A percentile compares a stretch with the other conserved stretches of the same genome.
Conservation (phyloP, 2,113 vertebrate genomes). For the Scalopus aquaticus region DNA sequence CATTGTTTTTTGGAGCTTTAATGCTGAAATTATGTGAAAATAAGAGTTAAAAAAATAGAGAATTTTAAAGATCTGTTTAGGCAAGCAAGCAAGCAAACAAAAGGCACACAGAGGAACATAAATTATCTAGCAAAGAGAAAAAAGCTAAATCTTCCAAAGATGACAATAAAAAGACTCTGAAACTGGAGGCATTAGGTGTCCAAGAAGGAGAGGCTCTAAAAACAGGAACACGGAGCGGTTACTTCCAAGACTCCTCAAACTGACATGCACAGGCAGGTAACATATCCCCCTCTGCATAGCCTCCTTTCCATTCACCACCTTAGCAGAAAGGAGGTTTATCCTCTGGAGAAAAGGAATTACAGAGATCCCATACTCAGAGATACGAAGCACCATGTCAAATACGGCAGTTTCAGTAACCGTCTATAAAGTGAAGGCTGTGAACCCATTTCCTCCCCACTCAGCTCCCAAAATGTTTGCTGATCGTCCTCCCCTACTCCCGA, state of each 20-base stretch:
- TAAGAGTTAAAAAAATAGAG: background rate
- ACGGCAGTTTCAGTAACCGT: background rate
- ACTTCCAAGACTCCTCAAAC: background rate
- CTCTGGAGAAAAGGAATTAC: background rate
- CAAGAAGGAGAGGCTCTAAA: background rate
- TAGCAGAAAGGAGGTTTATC: background rate
- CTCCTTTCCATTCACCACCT: background rate
- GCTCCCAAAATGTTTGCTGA: background rate
- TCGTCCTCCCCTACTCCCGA: background rate
- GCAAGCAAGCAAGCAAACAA: background rate
- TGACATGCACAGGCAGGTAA: background rate
- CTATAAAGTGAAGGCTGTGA: background rate
- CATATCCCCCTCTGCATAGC: background rate
- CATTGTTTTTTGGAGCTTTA: background rate
- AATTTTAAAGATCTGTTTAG: background rate
- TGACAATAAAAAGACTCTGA: background rate
- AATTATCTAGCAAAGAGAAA: background rate
- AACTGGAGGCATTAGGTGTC: background rate
- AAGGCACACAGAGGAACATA: background rate
- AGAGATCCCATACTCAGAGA: background rate
- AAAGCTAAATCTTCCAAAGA: background rate
- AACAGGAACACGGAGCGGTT: background rate
- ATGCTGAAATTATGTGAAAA: constrained; percentile 43
- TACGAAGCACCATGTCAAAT: background rate
- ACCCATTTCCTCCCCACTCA: background rate